Base-by-base conservation (phyloP, 2,888 invertebrate genomes). In the Cenopis cana region DNA sequence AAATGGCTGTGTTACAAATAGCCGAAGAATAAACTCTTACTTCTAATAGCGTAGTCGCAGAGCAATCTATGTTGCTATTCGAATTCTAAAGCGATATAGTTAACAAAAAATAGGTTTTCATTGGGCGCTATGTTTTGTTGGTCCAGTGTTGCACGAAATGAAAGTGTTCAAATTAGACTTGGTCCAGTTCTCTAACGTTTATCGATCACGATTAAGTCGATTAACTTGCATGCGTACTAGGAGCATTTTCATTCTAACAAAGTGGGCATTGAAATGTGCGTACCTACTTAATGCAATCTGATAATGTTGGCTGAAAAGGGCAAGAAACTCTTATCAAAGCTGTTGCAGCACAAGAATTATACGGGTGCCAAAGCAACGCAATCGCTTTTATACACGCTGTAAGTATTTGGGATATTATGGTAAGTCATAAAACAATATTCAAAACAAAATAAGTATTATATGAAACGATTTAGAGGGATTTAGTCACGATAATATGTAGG, bases 41-140 rank as follows among this genome's bases (percentile, higher is more conserved):
- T 65, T 66, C 56, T 55, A 56, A 55, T 56, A 65, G 66, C 46
- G 59, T 57, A 72, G 72, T 74, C 69, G 57, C n/a, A 67, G 11
- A 59, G 72, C 57, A 72, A 69, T 64, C 67, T 49, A 64, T 67
- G 62, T 72, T 72, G 69, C 50, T 66, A 62, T 66, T 62, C 20
- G 38, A 69, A 66, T 68, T 57, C 24, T 57, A 62, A 56, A 24
- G 57, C 57, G 68, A 69, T 69, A 54, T 29, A 18, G 50, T 20
- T 17, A 38, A 38, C 61, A 73, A 73, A 73, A 73, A 73, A 67
- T 73, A 29, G 67, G 54, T 66, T 69, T 73, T 54, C 65, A 66
- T 67, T 61, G 14, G 61, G 29, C 36, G 49, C 71, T 71, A 69
- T 38, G 65, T 60, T 46, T 66, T 46, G 56, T 50, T 56, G 38